Evolutionary conservation across 53 echinoderm and acorn worm species (phyloP), one percentile per base, ranked within the genome.

Genomic region (Echinarachnius parma): DNA sequence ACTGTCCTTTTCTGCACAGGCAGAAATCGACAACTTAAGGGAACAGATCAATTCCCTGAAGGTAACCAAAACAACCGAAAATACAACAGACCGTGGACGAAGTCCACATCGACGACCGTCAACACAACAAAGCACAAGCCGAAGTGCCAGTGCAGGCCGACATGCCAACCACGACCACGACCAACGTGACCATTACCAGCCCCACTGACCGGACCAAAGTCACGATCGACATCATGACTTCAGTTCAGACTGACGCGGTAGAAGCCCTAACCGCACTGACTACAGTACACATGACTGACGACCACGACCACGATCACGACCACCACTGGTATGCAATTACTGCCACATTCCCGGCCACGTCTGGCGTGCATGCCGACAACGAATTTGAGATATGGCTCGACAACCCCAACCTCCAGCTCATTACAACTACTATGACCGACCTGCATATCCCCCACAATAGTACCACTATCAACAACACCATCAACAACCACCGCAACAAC

Each of bases 321-420:
- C 39, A 9, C 7, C 7, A 39, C 7, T 39, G 13, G 39, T 39
- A 39, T 59, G 60, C 26, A 7, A 59, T 18, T 59, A 59, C 18
- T 59, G 60, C 33, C 33, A 9, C 33, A 59, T 30, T 4, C 60
- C 60, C 14, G 60, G 60, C 3, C 60, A 59, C 18, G 60, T 59
- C 26, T 59, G 60, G 60, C 60, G 60, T 4, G 24, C 22, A 59
- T 59, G 60, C 26, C 29, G 60, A 21, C 22, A 25, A 59, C 60
- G 60, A 30, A 8, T 32, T 5, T 9, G 39, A 39, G 39, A 39
- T 13, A 39, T 13, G 39, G 13, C n/a, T n/a, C n/a, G n/a, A n/a
- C n/a, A n/a, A n/a, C n/a, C n/a, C n/a, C n/a, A n/a, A n/a, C n/a
- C n/a, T n/a, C n/a, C n/a, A n/a, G n/a, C n/a, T n/a, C n/a, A 39